These are phyloP conservation scores for Oscheius sp. DNA, from an alignment of 1,140 invertebrate genomes.

Conservation along the genomic window DNA sequence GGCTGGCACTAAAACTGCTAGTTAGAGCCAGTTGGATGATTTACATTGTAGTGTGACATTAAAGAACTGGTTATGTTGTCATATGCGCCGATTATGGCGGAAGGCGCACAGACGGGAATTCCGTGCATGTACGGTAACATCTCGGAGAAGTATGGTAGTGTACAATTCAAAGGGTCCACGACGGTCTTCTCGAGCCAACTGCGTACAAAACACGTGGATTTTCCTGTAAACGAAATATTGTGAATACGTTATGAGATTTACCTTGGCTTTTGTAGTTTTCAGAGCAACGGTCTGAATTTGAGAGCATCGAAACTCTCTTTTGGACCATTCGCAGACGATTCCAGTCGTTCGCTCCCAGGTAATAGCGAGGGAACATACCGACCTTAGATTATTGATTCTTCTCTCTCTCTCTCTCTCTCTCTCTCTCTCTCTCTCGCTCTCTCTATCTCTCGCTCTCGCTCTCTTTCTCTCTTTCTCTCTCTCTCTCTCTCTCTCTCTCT, in stretches of 20 bases:
- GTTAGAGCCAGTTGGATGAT: not conserved
- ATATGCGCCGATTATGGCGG: conserved; percentile 11
- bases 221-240: conserved; percentile 1
- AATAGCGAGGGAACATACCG: conserved; percentile 22
- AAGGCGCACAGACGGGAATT: conserved; percentile 17
- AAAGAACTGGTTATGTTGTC: conserved; percentile 13
- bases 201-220: conserved; percentile 24
- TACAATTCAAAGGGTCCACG: conserved; percentile 23
- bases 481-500: not conserved
- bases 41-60: not conserved
- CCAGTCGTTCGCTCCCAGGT: conserved; percentile 26
- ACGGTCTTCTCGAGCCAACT: conserved; percentile 16
- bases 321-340: conserved; percentile 21
- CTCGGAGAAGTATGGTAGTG: conserved; percentile 21
- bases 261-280: conserved; percentile 10
- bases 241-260: not conserved
- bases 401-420: not conserved
- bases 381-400: not conserved
- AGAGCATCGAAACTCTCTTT: conserved; percentile 15
- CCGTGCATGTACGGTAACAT: conserved; percentile 2
- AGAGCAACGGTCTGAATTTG: conserved; percentile 19
- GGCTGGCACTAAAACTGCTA: conserved; percentile 19
- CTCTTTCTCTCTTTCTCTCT: not conserved
- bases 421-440: not conserved
- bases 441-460: not conserved